These are phyloP conservation scores for Xiphorhynchus elegans DNA, from an alignment of 2,113 vertebrate species.

Conservation along the genomic window DNA sequence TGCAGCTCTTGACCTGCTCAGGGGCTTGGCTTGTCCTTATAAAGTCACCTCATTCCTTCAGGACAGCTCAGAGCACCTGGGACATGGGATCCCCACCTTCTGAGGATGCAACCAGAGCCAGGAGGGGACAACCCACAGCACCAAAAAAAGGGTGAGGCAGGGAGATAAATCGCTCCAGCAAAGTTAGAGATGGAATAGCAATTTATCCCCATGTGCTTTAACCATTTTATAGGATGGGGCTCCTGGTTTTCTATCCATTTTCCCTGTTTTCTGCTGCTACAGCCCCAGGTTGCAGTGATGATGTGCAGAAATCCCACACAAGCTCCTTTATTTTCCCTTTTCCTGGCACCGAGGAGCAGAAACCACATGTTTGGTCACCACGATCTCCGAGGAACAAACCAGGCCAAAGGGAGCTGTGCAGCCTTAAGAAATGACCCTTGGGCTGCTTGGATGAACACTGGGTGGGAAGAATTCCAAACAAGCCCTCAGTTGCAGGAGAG, in stretches of 20 bases:
- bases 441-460: not conserved
- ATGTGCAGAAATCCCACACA: not conserved
- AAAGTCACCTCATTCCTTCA: not conserved
- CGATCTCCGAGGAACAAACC: not conserved
- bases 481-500: not conserved
- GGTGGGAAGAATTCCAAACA: not conserved
- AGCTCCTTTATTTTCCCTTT: not conserved
- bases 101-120: not conserved
- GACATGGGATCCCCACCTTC: not conserved
- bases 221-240: not conserved
- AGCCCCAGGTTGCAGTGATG: not conserved
- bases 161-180: not conserved
- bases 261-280: not conserved
- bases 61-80: not conserved
- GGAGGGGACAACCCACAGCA: fast-evolving
- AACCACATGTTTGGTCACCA: not conserved
- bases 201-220: not conserved
- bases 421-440: not conserved
- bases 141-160: not conserved
- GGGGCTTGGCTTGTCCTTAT: not conserved
- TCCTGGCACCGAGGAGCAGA: not conserved
- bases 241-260: not conserved
- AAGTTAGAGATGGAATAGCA: not conserved
- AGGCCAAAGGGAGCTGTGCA: not conserved
- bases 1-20: not conserved